Percentiles rank a stretch among this genome's conserved stretches.
Conservation (phyloP, 2,797 vertebrate genomes). For the Chiroxiphia lanceolata region DNA sequence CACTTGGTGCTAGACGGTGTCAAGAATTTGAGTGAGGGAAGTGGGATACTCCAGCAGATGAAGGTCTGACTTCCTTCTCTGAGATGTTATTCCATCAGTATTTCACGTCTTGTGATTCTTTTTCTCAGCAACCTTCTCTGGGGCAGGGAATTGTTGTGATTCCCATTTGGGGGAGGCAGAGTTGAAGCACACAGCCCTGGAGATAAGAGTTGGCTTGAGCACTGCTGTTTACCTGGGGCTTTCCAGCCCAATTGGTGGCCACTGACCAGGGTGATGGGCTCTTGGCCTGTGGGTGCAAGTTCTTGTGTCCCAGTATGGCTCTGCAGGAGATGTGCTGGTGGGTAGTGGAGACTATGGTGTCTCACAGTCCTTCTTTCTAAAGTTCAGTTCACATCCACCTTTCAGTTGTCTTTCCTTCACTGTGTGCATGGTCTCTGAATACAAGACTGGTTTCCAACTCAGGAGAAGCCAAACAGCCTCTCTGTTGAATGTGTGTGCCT, state of each 20-base stretch:
- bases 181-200: background rate
- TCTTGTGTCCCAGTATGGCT: rapidly evolving
- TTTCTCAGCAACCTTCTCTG: background rate
- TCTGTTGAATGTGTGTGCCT: background rate
- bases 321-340: background rate
- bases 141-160: background rate
- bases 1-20: rapidly evolving
- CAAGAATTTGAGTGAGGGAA: background rate
- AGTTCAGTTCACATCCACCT: rapidly evolving
- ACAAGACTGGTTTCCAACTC: background rate
- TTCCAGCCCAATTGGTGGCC: background rate
- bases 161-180: background rate
- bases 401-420: background rate
- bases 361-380: background rate
- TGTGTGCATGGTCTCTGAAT: background rate
- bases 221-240: background rate
- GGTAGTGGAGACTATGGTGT: rapidly evolving
- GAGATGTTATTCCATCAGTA: background rate
- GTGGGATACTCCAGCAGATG: background rate
- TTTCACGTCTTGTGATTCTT: background rate
- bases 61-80: background rate
- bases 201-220: background rate
- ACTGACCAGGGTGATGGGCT: background rate
- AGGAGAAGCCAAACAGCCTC: background rate
- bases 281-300: background rate